These are phyloP conservation scores for Chionodraco myersi DNA, from an alignment of 2,113 vertebrate species.

Conservation along the genomic window DNA sequence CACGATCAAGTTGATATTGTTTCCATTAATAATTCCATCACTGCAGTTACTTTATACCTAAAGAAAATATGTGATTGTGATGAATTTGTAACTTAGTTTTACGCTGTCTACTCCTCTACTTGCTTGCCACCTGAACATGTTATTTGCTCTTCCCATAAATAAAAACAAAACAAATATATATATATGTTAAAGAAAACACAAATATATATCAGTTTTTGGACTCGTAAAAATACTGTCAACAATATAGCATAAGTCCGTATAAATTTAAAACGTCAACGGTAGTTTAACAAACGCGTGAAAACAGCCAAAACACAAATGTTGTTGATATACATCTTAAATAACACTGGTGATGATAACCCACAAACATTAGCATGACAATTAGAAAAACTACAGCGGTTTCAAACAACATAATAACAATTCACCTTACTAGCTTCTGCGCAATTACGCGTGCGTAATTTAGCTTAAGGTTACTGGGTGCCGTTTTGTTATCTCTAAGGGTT, in stretches of 20 bases:
- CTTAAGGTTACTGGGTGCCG: not conserved
- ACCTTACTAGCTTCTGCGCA: slow-evolving; percentile 4
- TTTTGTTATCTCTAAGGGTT: not conserved
- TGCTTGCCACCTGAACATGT: not conserved
- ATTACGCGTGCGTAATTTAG: slow-evolving; percentile 54
- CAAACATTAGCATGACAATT: not conserved
- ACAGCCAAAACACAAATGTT: not conserved
- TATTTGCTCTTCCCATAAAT: not conserved
- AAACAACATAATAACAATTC: not conserved
- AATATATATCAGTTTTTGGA: not conserved
- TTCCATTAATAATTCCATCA: not conserved
- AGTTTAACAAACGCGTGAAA: not conserved
- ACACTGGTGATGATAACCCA: not conserved
- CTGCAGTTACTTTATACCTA: not conserved
- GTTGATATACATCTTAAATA: not conserved
- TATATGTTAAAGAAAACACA: no score
- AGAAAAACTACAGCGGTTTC: not conserved
- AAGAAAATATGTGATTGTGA: not conserved
- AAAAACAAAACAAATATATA: not conserved
- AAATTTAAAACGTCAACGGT: not conserved
- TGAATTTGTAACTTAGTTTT: not conserved
- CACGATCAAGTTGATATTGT: not conserved
- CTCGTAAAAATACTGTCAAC: not conserved
- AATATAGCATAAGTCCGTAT: not conserved
- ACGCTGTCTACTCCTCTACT: not conserved